phyloP scores from a whole-genome alignment of 1,140 invertebrate genomes.

The Hylyphantes graminicola region DNA sequence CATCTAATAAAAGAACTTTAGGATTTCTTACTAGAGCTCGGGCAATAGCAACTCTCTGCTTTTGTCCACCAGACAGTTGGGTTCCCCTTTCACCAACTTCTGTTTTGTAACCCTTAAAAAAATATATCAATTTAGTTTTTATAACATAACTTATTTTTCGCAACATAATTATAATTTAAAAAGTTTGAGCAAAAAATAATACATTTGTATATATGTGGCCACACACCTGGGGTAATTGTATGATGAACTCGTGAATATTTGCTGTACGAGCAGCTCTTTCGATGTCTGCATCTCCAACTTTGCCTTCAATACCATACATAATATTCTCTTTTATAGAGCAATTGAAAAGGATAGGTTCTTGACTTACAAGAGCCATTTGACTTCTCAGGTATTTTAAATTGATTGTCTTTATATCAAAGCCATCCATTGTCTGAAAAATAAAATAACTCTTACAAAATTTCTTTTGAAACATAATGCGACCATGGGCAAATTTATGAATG shows the following conservation, averaged over 20 bases:
- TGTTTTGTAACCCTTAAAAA: conserved; percentile 75
- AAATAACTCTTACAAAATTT: not conserved
- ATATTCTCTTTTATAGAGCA: conserved; percentile 89
- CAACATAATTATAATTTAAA: not conserved
- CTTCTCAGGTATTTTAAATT: conserved; percentile 71
- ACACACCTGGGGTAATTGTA: conserved; percentile 70
- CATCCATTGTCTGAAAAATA: conserved; percentile 66
- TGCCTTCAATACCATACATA: conserved; percentile 77
- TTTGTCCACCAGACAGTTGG: conserved; percentile 69
- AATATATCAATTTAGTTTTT: not conserved
- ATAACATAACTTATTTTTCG: conserved; percentile 5
- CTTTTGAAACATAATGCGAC: no score
- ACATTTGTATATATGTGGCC: not conserved
- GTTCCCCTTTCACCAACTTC: conserved; percentile 69
- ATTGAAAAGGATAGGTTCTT: conserved; percentile 90
- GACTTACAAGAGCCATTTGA: conserved; percentile 77
- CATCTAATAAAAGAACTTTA: conserved; percentile 68
- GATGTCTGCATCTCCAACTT: conserved; percentile 65
- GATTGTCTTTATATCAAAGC: conserved; percentile 68
- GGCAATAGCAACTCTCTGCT: conserved; percentile 70
- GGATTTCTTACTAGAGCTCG: conserved; percentile 73
- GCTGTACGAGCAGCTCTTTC: conserved; percentile 67
- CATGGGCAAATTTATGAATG: no score
- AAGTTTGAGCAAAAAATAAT: not conserved
- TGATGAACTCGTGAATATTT: conserved; percentile 70